Evolutionary conservation across 35 echinoderm and acorn worm genomes (phyloP), one percentile per base, ranked within the genome.

Genomic region (Chiridota heheva): DNA sequence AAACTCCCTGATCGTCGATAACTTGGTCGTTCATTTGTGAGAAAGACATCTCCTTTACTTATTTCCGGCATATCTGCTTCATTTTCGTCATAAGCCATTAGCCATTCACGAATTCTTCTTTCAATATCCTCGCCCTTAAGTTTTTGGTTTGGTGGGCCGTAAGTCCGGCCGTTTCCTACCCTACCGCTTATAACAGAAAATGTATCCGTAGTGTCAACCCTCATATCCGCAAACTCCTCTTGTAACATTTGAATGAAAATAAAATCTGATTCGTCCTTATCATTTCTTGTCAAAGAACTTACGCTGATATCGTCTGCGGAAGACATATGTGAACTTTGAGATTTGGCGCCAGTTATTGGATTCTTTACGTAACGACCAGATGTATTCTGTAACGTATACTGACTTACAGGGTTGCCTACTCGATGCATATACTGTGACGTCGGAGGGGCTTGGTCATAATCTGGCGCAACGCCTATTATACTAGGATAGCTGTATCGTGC

Each of bases 211-310:
- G 26, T 60, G 33, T 42, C 69, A 30, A 58, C 22, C 33, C 72
- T 89, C 66, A 92, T 48, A 7, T 42, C 84, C 7, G 89, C 44
- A 38, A 98, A 87, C n/a, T 87, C 89, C 36, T 98, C 95, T 35
- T 98, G 95, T 16, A 98, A 51, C 81, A 98, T 84, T 32, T 98
- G 72, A 17, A 98, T 98, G 44, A 91, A 98, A 15, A 98, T 58
- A 49, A 89, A 98, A 27, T 98, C 95, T 7, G 84, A 77, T 20
- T 88, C 85, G 29, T 87, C 80, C 1, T 39, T 37, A 36, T 58
- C 73, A 17, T 48, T 57, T 17, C 67, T 68, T 12, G 74, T 81
- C 17, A 73, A 36, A 10, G 83, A 86, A 24, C 67, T 86, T 27
- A 34, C 51, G 27, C 73, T 77, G 18, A 30, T 60, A 17, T 60